These are phyloP conservation scores for Jacana jacana DNA, from an alignment of 2,113 vertebrate genomes.

Conservation along the genomic window DNA sequence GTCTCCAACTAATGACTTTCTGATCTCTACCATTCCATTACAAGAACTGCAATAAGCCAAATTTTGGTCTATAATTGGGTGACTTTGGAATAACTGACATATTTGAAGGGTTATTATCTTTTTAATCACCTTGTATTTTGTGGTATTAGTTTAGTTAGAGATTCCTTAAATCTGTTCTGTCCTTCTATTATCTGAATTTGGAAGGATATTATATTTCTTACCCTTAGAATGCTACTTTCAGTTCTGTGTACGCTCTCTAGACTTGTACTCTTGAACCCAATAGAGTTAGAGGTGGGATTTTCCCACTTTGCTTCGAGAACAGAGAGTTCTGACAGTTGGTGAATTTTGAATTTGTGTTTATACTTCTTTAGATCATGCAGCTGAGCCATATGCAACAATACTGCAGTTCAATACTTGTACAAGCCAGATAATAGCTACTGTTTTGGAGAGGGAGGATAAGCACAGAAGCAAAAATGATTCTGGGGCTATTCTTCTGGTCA, in stretches of 20 bases:
- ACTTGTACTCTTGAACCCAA: not conserved
- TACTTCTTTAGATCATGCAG: not conserved
- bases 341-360: not conserved
- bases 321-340: not conserved
- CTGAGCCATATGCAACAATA: not conserved
- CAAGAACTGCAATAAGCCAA: not conserved
- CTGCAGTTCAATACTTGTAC: not conserved
- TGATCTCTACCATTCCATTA: not conserved
- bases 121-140: not conserved
- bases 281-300: not conserved
- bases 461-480: not conserved
- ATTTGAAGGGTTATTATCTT: not conserved
- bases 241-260: not conserved
- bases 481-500: not conserved
- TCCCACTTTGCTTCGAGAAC: not conserved
- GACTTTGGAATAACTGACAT: not conserved
- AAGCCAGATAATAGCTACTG: not conserved
- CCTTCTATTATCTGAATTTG: not conserved
- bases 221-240: not conserved
- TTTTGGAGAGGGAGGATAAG: not conserved
- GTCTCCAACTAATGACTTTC: not conserved
- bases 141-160: not conserved
- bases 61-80: not conserved
- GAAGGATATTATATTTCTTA: not conserved
- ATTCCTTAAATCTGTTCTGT: not conserved